Base-by-base conservation (phyloP, 1,140 invertebrate species). In the Gonatopus flavifemur region DNA sequence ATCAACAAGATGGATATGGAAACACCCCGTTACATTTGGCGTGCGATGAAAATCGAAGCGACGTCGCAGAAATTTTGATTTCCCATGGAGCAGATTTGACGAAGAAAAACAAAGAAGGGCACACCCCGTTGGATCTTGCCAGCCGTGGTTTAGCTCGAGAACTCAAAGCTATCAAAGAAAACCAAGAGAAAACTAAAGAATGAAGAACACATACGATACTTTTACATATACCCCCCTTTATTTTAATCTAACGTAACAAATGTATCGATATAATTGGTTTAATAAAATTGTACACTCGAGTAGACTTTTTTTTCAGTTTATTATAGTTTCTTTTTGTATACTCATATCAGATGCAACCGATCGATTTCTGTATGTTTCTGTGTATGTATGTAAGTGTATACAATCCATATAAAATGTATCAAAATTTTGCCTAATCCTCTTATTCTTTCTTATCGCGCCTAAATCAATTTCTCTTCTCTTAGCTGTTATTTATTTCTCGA, bases 11-110 rank as follows among this genome's bases (percentile, higher is more conserved):
- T 69, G 57, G 62, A 7, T 83, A 84, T 65, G 87, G 88, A 33
- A 89, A 89, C 62, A 87, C 88, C 13, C 81, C 89, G 8, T 69
- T 92, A 75, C 91, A 94, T 78, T 80, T 93, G 50, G 88, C 89
- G 16, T 93, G 90, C 79, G 91, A 94, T 74, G 91, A 93, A 75
- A 84, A 90, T 63, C 80, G 87, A 59, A 74, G 82, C 54, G 84
- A 88, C 50, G 85, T 84, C 50, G 86, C 87, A 4, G 80, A 83
- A 64, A 66, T 90, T 35, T 76, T 93, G 32, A 79, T 90, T 1
- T 72, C 83, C 50, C 78, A 85, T 64, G 88, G 89, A 21, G 89
- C 88, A 12, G 77, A 77, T 55, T 49, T 84, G 16, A 76, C 80
- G 38, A 66, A 84, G 3, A 63, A 74, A 54, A 93, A 93, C 69